These are phyloP conservation scores for Rosalia funebris DNA, from an alignment of 2,888 invertebrate species.

Conservation along the genomic window DNA sequence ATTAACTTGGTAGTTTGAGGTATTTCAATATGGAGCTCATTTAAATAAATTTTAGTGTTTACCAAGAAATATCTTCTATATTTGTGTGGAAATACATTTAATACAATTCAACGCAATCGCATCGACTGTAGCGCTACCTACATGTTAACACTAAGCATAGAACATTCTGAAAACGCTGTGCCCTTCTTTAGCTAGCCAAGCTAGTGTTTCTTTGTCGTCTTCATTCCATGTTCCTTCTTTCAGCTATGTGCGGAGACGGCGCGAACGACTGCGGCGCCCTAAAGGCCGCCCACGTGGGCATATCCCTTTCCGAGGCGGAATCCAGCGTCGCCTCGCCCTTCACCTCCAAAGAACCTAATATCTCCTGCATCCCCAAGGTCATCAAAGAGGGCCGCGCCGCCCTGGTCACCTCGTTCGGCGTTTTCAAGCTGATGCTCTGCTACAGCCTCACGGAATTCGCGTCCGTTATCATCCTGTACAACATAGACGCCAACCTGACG, in stretches of 20 bases:
- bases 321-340: conserved; percentile 95
- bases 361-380: conserved; percentile 84
- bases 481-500: conserved; percentile 71
- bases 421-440: conserved; percentile 98
- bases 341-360: conserved; percentile 86
- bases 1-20: too few species aligned
- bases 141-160: too few species aligned
- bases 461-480: conserved; percentile 88
- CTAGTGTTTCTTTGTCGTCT: too few species aligned
- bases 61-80: too few species aligned
- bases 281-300: conserved; percentile 91
- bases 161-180: too few species aligned
- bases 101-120: too few species aligned
- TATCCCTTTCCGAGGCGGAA: conserved; percentile 91
- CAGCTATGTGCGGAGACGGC: conserved; percentile 96
- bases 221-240: too few species aligned
- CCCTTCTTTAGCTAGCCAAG: too few species aligned
- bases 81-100: too few species aligned
- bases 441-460: conserved; percentile 93
- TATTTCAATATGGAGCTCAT: too few species aligned
- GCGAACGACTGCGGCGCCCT: conserved; percentile 97
- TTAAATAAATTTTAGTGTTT: too few species aligned
- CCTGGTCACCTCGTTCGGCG: conserved; percentile 94
- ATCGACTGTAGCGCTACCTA: too few species aligned
- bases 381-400: conserved; percentile 92